Evolutionary conservation across 2,888 invertebrate genomes (phyloP), one percentile per base, ranked within the genome.

Genomic region (Drosophila emarginata): DNA sequence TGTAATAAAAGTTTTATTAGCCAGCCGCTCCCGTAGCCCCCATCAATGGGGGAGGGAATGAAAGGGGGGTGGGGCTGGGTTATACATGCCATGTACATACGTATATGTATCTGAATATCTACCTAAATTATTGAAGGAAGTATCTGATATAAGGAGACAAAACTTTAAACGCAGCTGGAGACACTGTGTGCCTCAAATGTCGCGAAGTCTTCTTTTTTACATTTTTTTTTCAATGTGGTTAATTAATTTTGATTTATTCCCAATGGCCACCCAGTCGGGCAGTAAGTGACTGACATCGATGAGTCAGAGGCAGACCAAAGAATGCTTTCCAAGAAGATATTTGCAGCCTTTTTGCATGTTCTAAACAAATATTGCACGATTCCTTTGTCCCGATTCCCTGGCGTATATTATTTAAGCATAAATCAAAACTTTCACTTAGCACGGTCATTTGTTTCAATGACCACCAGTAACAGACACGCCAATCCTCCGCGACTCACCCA

Each of bases 381-480:
- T 45, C 12, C 18, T 45, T 45, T 45, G 18, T 45, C 11, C 14
- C 11, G 21, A 59, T 71, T 84, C 87, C 84, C 87, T 64, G 63
- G 76, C 87, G 87, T 86, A 86, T 84, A 86, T 83, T 83, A 87
- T 78, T 73, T 81, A 66, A 64, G 73, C 84, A 87, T 89, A 88
- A 89, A 88, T 89, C 87, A 88, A 87, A 89, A 89, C 80, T 84
- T 89, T 88, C 84, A 87, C 87, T 89, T 84, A 88, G 78, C 78
- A 79, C 80, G 77, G 77, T 79, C 89, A 89, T 89, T 89, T 89
- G 80, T 89, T 81, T 89, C 84, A 89, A 84, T 84, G 82, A 83
- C 79, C 78, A 11, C 67, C 51, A 18, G 18, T 40, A 18, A 45
- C 18, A 12, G 11, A 45, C 18, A 54, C 18, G 9, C 14, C 26